Evolutionary conservation across 2,797 vertebrate species (phyloP).

Genomic region (Lagorchestes hirsutus): DNA sequence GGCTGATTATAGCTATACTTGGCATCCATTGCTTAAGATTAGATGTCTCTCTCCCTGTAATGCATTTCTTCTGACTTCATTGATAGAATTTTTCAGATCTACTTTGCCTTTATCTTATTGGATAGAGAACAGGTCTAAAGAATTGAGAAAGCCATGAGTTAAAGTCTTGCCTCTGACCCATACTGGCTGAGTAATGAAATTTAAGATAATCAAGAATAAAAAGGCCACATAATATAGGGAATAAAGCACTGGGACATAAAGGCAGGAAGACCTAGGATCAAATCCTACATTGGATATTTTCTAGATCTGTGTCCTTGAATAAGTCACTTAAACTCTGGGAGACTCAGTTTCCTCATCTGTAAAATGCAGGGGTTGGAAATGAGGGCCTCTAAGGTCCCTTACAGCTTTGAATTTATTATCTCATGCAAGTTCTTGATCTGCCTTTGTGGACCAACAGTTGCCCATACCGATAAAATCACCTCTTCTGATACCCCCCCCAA

Average conservation of each 20-base stretch:
- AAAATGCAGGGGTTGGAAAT: no score
- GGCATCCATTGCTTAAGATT: neutral
- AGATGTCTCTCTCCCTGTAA: neutral
- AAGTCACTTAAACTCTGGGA: no score
- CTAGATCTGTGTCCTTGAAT: no score
- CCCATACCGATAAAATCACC: no score
- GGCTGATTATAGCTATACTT: neutral
- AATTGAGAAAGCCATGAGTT: neutral
- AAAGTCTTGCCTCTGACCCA: neutral
- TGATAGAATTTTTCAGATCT: neutral
- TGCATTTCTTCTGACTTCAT: conserved; percentile 11
- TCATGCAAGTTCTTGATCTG: no score
- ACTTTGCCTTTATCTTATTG: neutral
- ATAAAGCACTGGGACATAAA: no score
- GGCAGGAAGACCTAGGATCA: no score
- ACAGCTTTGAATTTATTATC: no score
- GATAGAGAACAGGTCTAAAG: neutral
- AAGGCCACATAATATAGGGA: neutral
- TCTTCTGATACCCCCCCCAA: neutral
- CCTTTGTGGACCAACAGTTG: no score
- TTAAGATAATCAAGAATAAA: neutral
- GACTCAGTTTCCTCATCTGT: no score
- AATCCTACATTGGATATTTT: no score
- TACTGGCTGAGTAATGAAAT: neutral
- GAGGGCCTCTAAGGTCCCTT: no score